Evolutionary conservation across 2,888 invertebrate genomes (phyloP).

Genomic region (Hyles lineata): DNA sequence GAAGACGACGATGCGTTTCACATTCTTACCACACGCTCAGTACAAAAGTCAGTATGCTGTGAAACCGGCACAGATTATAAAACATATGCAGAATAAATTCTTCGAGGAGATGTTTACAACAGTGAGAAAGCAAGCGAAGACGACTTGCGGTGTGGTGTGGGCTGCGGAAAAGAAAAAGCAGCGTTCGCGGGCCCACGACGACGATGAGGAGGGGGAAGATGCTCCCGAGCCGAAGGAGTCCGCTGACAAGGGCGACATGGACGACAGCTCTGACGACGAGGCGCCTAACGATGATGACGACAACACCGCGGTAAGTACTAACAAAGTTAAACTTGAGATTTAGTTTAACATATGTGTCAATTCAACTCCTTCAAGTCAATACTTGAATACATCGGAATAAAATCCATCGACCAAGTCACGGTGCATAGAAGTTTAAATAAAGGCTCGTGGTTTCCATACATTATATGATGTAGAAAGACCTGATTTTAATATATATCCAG

Average conservation of each 20-base stretch:
- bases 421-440: too few species aligned
- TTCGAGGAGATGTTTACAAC: conserved; percentile 87
- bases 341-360: too few species aligned
- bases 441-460: too few species aligned
- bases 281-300: conserved; percentile 85
- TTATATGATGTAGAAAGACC: too few species aligned
- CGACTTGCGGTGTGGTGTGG: conserved; percentile 80
- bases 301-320: conserved; percentile 71
- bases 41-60: conserved; percentile 91
- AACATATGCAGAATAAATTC: conserved; percentile 90
- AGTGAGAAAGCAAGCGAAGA: conserved; percentile 85
- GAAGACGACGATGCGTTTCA: conserved; percentile 88
- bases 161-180: conserved; percentile 76
- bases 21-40: conserved; percentile 89
- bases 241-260: conserved; percentile 64
- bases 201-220: conserved; percentile 68
- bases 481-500: too few species aligned
- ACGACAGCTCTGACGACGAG: conserved; percentile 89
- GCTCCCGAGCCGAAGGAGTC: conserved; percentile 50
- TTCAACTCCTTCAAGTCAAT: too few species aligned
- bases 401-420: too few species aligned
- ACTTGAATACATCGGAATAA: too few species aligned
- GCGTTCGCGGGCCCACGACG: conserved; percentile 61
- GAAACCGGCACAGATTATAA: conserved; percentile 88
- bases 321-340: too few species aligned